phyloP scores from a whole-genome alignment of 2,797 vertebrate species.

The Myripristis jacobus region DNA sequence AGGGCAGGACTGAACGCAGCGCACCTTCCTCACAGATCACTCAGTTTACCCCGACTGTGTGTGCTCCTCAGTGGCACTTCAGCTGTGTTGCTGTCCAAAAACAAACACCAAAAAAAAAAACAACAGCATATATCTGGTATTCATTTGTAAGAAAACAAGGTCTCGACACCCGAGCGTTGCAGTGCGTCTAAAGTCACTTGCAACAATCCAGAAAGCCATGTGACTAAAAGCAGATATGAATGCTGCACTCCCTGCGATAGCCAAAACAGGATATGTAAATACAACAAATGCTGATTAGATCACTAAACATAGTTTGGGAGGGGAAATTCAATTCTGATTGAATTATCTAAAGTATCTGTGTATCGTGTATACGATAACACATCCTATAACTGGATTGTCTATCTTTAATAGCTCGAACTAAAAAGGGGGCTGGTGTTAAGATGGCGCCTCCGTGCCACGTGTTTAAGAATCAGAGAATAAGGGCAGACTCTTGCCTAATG shows the following conservation, averaged over 20 bases:
- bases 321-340: background rate
- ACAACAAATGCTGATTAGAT: background rate
- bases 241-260: background rate
- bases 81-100: background rate
- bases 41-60: background rate
- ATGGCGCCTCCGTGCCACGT: slow-evolving; percentile 84
- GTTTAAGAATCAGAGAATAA: slow-evolving; percentile 66
- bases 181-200: background rate
- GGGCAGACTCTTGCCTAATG: slow-evolving; percentile 67
- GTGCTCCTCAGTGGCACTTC: background rate
- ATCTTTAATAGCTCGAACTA: slow-evolving; percentile 43
- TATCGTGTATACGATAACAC: slow-evolving; percentile 10
- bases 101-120: background rate
- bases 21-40: too few relatives aligned
- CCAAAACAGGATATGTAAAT: slow-evolving; percentile 19
- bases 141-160: slow-evolving; percentile 7
- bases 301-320: background rate
- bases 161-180: background rate
- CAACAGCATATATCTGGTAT: background rate
- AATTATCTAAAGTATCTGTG: slow-evolving; percentile 8
- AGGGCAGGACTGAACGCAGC: background rate
- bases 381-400: slow-evolving; percentile 3
- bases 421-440: slow-evolving; percentile 72
- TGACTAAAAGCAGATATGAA: slow-evolving; percentile 13
- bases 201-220: slow-evolving; percentile 1